Evolutionary conservation across 1,140 invertebrate species (phyloP).

Genomic region (Penaeus indicus): DNA sequence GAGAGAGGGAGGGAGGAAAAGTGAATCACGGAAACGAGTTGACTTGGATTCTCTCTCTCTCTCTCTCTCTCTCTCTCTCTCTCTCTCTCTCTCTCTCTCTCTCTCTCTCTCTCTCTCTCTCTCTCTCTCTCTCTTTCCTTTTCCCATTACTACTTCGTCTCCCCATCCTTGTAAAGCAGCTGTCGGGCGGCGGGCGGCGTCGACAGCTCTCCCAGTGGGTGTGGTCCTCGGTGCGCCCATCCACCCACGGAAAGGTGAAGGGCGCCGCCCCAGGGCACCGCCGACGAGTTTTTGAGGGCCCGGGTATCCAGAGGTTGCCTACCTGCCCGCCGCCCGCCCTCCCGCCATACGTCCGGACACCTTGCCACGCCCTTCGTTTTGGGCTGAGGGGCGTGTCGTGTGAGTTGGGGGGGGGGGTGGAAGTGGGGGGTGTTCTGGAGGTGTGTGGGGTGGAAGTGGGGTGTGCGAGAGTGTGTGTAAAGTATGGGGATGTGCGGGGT

Average conservation of each 20-base stretch:
- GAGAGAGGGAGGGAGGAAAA: too few species aligned
- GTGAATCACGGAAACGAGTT: too few species aligned
- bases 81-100: too few species aligned
- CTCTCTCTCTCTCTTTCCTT: not conserved
- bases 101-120: not conserved
- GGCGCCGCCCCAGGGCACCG: slow-evolving; percentile 16
- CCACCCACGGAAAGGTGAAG: slow-evolving; percentile 43
- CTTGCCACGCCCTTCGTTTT: not conserved
- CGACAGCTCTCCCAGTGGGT: not conserved
- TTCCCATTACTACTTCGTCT: not conserved
- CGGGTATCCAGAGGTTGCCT: not conserved
- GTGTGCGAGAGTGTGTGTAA: too few species aligned
- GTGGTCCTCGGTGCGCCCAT: slow-evolving; percentile 20
- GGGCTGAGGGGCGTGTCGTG: too few species aligned
- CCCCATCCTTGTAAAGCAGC: not conserved
- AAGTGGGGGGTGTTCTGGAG: too few species aligned
- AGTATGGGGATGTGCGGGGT: too few species aligned
- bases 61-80: too few species aligned
- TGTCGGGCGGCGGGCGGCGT: slow-evolving; percentile 7
- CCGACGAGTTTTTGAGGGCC: slow-evolving; percentile 30
- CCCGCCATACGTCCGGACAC: not conserved
- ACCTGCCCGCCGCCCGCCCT: not conserved
- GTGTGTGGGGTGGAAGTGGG: too few species aligned
- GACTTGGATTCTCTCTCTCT: too few species aligned
- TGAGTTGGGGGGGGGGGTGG: too few species aligned